Evolutionary conservation across 2,797 vertebrate genomes (phyloP), one percentile per base, ranked within the genome.

Genomic region (Hypotaenidia okinawae): DNA sequence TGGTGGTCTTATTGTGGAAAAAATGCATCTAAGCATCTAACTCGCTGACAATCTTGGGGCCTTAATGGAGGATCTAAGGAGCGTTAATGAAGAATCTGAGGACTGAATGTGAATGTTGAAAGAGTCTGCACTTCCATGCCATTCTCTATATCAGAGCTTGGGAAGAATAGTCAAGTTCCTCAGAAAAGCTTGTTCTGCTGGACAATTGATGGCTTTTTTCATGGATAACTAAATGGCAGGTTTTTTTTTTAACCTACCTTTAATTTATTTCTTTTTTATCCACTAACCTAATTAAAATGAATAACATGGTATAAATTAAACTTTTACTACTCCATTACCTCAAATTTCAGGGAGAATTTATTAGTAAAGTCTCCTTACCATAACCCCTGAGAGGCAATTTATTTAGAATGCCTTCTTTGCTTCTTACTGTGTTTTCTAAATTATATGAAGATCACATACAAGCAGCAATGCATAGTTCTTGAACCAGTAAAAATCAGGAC

Each of bases 321-420:
- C 61, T 61, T 67, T 35, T 74, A 41, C 8, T 72, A 70, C 39
- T 88, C 39, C 25, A 54, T 41, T 77, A 72, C 47, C 75, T 87
- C 54, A 84, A 35, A 80, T 94, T 87, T 92, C 74, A 77, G 64
- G n/a, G 24, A 94, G 8, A 76, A 80, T 84, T 84, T 93, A 61
- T 94, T 81, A 62, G 28, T 39, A 27, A 81, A 75, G 27, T 51
- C 45, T 86, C 43, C 27, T 15, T 30, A 67, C 23, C 41, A 51
- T 67, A 84, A 82, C 28, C 11, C 4, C 52, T 45, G 67, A 77
- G 23, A 77, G 4, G 9, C 35, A 89, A 89, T 94, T 79, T 90
- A 64, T 79, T 94, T 74, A 80, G 52, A 67, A 76, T n/a, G 17
- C 2, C 18, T 69, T 88, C 33, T 82, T 78, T 39, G 49, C 39